Evolutionary conservation across 2,888 invertebrate genomes (phyloP), one percentile per base, ranked within the genome.

Genomic region (Bugula neritina): DNA sequence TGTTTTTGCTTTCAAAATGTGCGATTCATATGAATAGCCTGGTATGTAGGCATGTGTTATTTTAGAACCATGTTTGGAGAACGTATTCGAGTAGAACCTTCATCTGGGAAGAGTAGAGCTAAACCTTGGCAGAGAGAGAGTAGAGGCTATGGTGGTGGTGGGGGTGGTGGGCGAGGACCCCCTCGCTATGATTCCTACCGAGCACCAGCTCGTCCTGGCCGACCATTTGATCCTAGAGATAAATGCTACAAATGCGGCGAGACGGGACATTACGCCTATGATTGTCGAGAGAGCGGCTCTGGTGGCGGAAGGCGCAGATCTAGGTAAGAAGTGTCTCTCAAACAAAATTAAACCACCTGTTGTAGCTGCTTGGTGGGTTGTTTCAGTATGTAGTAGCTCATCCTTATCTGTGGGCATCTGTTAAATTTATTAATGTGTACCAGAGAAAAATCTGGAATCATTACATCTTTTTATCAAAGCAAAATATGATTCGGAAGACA

Each of bases 231-330:
- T 43, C 75, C 73, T 23, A 70, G 73, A 71, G 73, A 73, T 34
- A 75, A 74, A 69, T 73, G 73, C 71, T 75, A 75, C 75, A 74
- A 76, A 75, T 72, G 54, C 35, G 57, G 70, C 13, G 52, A 70
- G n/a, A 35, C 27, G 21, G 70, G 70, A 23, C 70, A 70, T 43
- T 70, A 70, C 35, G 70, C 70, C 3, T 70, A 70, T 23, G 70
- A 70, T 31, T 70, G 70, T 23, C 43, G 87, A 86, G 88, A 86
- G 52, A 29, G 70, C 2, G 29, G 34, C 17, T 3, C 5, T 31
- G 63, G 63, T 31, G 63, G 63, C 2, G 63, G 63, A 10, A 31
- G 63, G 10, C 29, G 63, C 2, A 27, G 63, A 63, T 25, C n/a
- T 5, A 63, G 63, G 63, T 63, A 10, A 31, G 43, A n/a, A 43